phyloP scores from a whole-genome alignment of 1,140 invertebrate genomes.

The Acyrthosiphon pisum region DNA sequence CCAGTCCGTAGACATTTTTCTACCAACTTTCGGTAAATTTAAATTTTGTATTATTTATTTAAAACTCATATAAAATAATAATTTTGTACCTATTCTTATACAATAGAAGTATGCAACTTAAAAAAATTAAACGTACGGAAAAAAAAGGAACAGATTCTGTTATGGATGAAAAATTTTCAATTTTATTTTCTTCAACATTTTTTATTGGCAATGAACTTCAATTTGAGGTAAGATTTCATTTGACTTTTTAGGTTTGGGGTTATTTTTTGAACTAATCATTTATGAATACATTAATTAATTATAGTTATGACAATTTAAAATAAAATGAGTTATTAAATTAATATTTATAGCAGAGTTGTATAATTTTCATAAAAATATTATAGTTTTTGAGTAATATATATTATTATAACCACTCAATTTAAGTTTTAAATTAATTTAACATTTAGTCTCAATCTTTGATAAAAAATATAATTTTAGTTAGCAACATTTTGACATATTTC shows the following conservation, averaged over 20 bases:
- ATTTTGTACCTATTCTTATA: not conserved
- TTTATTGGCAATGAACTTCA: slow-evolving; percentile 89
- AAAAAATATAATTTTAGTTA: not conserved
- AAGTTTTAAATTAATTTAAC: not conserved
- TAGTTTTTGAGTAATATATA: not conserved
- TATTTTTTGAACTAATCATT: not conserved
- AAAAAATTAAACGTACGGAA: slow-evolving; percentile 92
- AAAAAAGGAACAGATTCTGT: slow-evolving; percentile 94
- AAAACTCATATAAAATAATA: not conserved
- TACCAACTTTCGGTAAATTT: slow-evolving; percentile 78
- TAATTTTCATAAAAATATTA: not conserved
- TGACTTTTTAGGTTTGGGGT: not conserved
- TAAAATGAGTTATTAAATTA: not conserved
- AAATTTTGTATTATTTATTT: not conserved
- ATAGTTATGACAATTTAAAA: no score
- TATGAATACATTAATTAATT: not conserved
- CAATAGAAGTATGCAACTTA: slow-evolving; percentile 87
- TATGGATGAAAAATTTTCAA: slow-evolving; percentile 96
- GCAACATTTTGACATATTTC: not conserved
- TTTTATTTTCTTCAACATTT: slow-evolving; percentile 92
- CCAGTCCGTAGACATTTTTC: slow-evolving; percentile 76
- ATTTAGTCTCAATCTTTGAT: no score
- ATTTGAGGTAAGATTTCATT: slow-evolving; percentile 72
- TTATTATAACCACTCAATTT: not conserved
- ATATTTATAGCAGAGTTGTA: not conserved